Base-by-base conservation (phyloP, 2,888 invertebrate genomes). In the Ametastegia equiseti region DNA sequence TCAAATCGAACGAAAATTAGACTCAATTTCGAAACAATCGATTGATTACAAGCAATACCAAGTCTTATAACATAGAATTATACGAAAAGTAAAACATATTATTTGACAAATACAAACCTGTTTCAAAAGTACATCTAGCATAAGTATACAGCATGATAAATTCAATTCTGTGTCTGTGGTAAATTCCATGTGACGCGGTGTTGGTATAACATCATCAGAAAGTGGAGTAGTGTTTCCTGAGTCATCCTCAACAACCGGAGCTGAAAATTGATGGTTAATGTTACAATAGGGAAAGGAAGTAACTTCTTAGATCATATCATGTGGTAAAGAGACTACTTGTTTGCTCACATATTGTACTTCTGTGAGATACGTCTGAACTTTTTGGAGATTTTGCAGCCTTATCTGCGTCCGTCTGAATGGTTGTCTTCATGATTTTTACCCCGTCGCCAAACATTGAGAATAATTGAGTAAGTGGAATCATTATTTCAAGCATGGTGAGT, bases 101-200 rank as follows among this genome's bases (percentile, higher is more conserved):
- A 60, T 15, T 15, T 13, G 13, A 9, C 36, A 19, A 19, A 19
- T 2, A 15, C 47, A 5, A 71, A 97, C 97, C 94, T 99, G 99
- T 93, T 98, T 98, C 15, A 99, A 93, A 71, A 98, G 92, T 85
- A 99, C 96, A 90, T 99, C 99, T 84, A 99, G 93, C 98, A 99
- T 98, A 54, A 99, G 94, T 85, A 99, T 97, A 90, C 98, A 99
- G 89, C 98, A 98, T 0, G 97, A 97, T n/a, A 98, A 93, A 91
- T 98, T 97, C 79, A 95, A 93, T 88, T 96, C 96, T 19, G 94
- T 93, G 85, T 95, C 95, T 0, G 94, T 94, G 84, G 96, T 95
- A 81, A 96, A 96, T 88, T 95, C 95, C 82, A 94, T 94, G 83
- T 94, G 94, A 69, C 94, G 93, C 27, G 93, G 93, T 15, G 93